A percentile compares a stretch with the other conserved stretches of the same genome.
These are phyloP conservation scores for Zaprionus nigranus DNA, from an alignment of 1,140 invertebrate species.

Conservation along the genomic window DNA sequence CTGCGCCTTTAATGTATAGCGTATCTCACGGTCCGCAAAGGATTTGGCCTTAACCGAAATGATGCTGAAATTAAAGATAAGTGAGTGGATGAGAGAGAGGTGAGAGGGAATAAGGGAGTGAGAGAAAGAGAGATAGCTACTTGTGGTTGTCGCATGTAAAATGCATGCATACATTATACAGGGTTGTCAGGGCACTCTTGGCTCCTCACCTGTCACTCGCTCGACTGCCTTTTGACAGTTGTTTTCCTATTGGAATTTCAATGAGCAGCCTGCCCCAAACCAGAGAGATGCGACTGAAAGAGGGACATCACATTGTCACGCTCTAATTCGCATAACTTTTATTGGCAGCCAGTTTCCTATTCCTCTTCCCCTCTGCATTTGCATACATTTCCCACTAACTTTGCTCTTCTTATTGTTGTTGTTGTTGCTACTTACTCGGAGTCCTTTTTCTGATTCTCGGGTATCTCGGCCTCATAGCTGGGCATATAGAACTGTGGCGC, in stretches of 20 bases:
- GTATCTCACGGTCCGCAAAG: constrained; percentile 96
- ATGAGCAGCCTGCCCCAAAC: constrained; percentile 47
- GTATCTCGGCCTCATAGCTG: constrained; percentile 96
- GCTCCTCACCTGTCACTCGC: constrained; percentile 52
- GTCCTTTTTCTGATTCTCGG: constrained; percentile 98
- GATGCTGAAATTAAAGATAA: constrained; percentile 85
- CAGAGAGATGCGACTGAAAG: neutral
- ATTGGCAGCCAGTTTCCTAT: constrained; percentile 52
- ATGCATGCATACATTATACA: constrained; percentile 60
- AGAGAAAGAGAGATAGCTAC: constrained; percentile 11
- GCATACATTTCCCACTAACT: constrained; percentile 43
- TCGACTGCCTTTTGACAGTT: constrained; percentile 79
- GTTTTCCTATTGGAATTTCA: constrained; percentile 76
- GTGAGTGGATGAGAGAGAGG: neutral
- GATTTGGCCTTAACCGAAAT: constrained; percentile 98
- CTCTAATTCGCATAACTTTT: constrained; percentile 67
- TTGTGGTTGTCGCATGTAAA: constrained; percentile 46
- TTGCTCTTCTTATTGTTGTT: too few relatives aligned
- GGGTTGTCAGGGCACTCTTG: constrained; percentile 16
- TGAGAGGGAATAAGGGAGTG: constrained; percentile 10
- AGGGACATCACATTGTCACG: constrained; percentile 33
- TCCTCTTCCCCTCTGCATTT: constrained; percentile 42
- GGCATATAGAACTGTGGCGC: constrained; percentile 97
- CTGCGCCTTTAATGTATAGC: constrained; percentile 96
- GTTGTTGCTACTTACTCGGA: constrained; percentile 91